Percentiles rank a stretch among this genome's conserved stretches.
These are phyloP conservation scores for Apotomis capreana DNA, from an alignment of 2,888 invertebrate species.

Conservation along the genomic window DNA sequence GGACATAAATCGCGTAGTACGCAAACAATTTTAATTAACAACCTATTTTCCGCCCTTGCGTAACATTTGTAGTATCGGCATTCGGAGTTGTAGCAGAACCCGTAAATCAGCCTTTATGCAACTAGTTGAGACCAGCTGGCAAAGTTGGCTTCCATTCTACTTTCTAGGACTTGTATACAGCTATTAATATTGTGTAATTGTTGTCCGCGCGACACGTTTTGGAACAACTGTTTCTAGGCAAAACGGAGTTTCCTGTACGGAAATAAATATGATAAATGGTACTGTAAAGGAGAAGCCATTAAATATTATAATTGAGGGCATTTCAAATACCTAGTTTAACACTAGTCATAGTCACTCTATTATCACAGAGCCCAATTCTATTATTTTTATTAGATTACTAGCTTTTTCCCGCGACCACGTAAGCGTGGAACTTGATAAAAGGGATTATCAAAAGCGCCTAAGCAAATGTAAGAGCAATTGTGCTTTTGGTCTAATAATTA, in stretches of 20 bases:
- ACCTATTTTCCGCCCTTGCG: slow-evolving; percentile 30
- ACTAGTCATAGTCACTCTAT: too few species aligned
- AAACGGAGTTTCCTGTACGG: not conserved
- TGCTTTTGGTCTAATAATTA: too few species aligned
- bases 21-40: slow-evolving; percentile 20
- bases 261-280: not conserved
- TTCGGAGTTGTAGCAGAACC: slow-evolving; percentile 30
- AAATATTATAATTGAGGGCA: too few species aligned
- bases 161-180: slow-evolving; percentile 37
- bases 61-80: slow-evolving; percentile 27
- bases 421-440: too few species aligned
- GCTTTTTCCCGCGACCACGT: too few species aligned
- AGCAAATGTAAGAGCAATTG: too few species aligned
- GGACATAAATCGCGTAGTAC: not conserved
- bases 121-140: slow-evolving; percentile 39
- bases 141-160: slow-evolving; percentile 37
- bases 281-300: too few species aligned
- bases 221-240: not conserved
- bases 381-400: too few species aligned
- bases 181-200: slow-evolving; percentile 40
- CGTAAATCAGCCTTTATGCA: slow-evolving; percentile 41
- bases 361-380: too few species aligned
- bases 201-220: slow-evolving; percentile 37
- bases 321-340: too few species aligned
- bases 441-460: too few species aligned